Evolutionary conservation across 1,140 invertebrate genomes (phyloP).

Genomic region (Cyrtorhinus lividipennis): DNA sequence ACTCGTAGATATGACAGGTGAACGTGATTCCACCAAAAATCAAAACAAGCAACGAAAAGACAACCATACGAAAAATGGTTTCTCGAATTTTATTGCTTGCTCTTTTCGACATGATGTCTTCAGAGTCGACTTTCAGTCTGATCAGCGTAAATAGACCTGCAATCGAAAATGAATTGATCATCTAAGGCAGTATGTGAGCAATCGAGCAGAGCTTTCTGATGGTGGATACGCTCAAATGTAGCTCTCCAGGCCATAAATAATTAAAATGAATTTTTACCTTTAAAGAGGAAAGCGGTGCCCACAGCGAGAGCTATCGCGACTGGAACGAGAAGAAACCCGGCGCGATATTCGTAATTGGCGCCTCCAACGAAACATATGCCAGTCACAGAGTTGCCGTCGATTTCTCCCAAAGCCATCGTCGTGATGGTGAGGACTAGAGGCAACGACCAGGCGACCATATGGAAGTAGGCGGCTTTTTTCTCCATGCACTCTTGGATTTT

Average conservation of each 20-base stretch:
- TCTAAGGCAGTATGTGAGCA: too few relatives aligned
- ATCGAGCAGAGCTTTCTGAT: too few relatives aligned
- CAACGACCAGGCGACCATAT: constrained; percentile 86
- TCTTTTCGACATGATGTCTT: constrained; percentile 63
- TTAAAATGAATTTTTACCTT: too few relatives aligned
- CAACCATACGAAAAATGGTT: constrained; percentile 62
- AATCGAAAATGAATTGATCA: too few relatives aligned
- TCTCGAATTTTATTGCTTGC: constrained; percentile 67
- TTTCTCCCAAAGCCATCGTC: constrained; percentile 75
- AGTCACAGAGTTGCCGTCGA: constrained; percentile 82
- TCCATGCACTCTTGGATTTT: constrained; percentile 81
- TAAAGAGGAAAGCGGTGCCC: constrained; percentile 62
- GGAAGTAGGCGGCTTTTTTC: constrained; percentile 84
- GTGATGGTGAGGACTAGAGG: constrained; percentile 81
- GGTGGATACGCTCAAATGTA: too few relatives aligned
- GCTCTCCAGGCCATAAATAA: too few relatives aligned
- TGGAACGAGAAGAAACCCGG: constrained; percentile 64
- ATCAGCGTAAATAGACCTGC: constrained; percentile 49
- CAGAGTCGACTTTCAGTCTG: constrained; percentile 58
- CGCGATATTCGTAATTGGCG: constrained; percentile 54
- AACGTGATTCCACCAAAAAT: constrained; percentile 63
- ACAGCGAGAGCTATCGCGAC: constrained; percentile 49
- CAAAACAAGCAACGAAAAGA: constrained; percentile 42
- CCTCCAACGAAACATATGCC: constrained; percentile 93
- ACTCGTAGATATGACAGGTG: constrained; percentile 66